A percentile compares a stretch with the other conserved stretches of the same genome.
phyloP scores from a whole-genome alignment of 2,888 invertebrate genomes.

The Aradus depressus region DNA sequence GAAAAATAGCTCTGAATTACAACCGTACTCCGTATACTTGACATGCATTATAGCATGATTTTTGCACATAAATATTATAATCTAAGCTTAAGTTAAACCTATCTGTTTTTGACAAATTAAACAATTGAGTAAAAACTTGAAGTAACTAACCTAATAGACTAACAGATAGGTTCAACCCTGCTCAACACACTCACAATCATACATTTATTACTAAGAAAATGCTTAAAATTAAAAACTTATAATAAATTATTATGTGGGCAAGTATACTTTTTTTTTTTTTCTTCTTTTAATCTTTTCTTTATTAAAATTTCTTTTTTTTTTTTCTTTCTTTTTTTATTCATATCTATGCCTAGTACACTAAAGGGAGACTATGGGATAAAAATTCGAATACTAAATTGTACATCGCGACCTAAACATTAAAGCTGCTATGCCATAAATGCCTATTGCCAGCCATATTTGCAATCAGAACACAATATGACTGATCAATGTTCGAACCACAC shows the following conservation, averaged over 20 bases:
- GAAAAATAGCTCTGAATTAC: constrained; percentile 29
- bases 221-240: constrained; percentile 29
- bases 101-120: constrained; percentile 23
- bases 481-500: no score
- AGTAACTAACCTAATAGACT: constrained; percentile 9
- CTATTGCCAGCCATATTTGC: no score
- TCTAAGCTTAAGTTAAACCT: constrained; percentile 26
- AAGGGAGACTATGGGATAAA: constrained; percentile 23
- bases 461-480: no score
- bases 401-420: constrained; percentile 20
- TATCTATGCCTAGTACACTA: constrained; percentile 26
- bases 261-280: constrained; percentile 22
- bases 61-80: constrained; percentile 28
- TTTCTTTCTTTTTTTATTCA: constrained; percentile 8
- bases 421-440: constrained; percentile 21
- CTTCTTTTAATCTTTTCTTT: no score
- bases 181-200: constrained; percentile 27
- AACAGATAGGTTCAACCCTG: constrained; percentile 27
- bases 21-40: constrained; percentile 29
- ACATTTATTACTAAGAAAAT: constrained; percentile 27
- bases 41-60: constrained; percentile 24
- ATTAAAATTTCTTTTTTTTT: no score
- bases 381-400: constrained; percentile 20
- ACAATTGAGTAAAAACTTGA: constrained; percentile 7
- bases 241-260: constrained; percentile 28